Evolutionary conservation across 1,140 invertebrate genomes (phyloP), one percentile per base, ranked within the genome.

Genomic region (Pissodes strobi): DNA sequence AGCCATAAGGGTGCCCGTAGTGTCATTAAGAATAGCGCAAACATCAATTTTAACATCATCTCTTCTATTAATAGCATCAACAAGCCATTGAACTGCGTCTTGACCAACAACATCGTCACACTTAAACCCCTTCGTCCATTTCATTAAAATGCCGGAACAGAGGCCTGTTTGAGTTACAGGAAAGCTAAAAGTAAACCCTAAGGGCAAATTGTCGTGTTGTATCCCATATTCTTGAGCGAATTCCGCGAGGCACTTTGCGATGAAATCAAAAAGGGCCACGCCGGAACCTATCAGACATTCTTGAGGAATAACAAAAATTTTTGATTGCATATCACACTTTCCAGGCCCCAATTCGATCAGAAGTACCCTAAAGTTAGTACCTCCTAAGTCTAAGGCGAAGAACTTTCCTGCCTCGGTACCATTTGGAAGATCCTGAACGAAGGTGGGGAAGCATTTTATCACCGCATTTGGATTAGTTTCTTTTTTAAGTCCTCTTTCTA

Each of bases 181-280:
- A 79, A 99, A 99, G 72, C 95, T 98, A 79, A 99, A 99, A 0
- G 98, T 99, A 77, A 99, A 99, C 1, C 97, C 98, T 17, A 99
- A 82, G 0, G 96, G 95, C 15, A 99, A 81, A 43, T 87, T 80
- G 68, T 92, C 86, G n/a, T 88, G 78, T 37, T 34, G 4, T 46
- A 92, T 82, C 21, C 89, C 82, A 58, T 93, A 84, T 63, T 94
- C 88, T 71, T 90, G 90, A 80, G 98, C 90, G 78, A 99, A 99
- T 64, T 90, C 88, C 1, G 91, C 88, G 71, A 99, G 84, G 82
- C 97, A 99, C 68, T 95, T 89, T 34, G 97, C 97, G 70, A 99
- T 99, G 79, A 99, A 95, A 79, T 99, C 97, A 81, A 99, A 99
- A 17, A 99, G 81, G 2, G 66, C 55, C 45, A 81, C 80, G 6